Evolutionary conservation across 2,113 vertebrate species (phyloP).

Genomic region (Paratilapia polleni): DNA sequence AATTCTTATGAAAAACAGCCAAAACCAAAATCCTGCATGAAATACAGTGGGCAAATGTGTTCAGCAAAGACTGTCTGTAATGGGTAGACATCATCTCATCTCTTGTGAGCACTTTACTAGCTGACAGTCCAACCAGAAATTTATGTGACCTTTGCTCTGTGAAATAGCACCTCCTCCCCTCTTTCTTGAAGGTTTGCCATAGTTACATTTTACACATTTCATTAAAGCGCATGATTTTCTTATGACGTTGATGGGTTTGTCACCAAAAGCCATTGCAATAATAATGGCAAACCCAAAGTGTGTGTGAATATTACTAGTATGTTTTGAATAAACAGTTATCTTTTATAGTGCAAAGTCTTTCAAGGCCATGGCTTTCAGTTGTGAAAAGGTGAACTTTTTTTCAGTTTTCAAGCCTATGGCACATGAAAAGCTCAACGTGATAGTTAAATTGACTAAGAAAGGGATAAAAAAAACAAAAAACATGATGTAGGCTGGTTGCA

Average conservation of each 20-base stretch:
- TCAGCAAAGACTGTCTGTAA: neutral
- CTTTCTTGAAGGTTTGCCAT: neutral
- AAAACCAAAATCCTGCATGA: neutral
- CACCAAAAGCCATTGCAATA: neutral
- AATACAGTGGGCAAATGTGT: neutral
- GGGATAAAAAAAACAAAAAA: neutral
- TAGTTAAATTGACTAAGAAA: neutral
- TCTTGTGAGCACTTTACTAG: neutral
- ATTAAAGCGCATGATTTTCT: neutral
- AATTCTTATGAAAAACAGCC: neutral
- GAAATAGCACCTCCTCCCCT: neutral
- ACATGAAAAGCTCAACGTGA: neutral
- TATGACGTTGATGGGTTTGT: neutral
- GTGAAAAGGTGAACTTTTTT: neutral
- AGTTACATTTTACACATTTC: neutral
- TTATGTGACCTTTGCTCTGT: constrained; percentile 14
- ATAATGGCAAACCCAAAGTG: neutral
- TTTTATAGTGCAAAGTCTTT: neutral
- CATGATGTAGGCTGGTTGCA: neutral
- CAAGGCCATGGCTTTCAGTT: neutral
- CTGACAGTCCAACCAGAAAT: constrained; percentile 2
- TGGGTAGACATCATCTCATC: neutral
- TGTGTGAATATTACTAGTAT: neutral
- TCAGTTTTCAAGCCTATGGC: neutral
- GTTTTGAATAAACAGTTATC: neutral